Evolutionary conservation across 2,888 invertebrate species (phyloP).

Genomic region (Phlogophora meticulosa): DNA sequence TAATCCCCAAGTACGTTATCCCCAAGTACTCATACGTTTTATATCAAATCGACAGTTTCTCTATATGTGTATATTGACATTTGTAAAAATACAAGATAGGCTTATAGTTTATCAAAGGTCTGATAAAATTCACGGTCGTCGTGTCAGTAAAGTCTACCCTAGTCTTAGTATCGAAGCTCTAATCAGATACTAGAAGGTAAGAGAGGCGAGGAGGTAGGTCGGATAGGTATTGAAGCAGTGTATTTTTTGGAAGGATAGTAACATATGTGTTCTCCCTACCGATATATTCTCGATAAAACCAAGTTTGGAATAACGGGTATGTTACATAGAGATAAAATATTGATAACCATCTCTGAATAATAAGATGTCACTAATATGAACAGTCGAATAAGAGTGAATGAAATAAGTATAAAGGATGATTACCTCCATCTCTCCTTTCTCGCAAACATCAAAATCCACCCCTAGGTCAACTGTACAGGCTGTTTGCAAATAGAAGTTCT

Average conservation of each 20-base stretch:
- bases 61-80: constrained; percentile 17
- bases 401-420: not conserved
- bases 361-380: constrained; percentile 6
- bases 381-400: not conserved
- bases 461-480: constrained; percentile 94
- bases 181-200: constrained; percentile 19
- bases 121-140: constrained; percentile 60
- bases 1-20: constrained; percentile 11
- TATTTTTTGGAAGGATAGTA: constrained; percentile 6
- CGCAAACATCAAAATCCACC: constrained; percentile 92
- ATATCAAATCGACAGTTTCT: constrained; percentile 20
- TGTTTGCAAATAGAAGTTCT: constrained; percentile 94
- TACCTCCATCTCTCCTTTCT: constrained; percentile 82
- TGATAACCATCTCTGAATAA: constrained; percentile 2
- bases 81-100: constrained; percentile 36
- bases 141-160: constrained; percentile 8
- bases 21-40: too few relatives aligned
- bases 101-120: constrained; percentile 44
- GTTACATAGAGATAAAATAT: not conserved
- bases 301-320: not conserved
- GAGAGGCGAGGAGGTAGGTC: too few relatives aligned
- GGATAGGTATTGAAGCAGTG: not conserved
- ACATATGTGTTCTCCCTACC: not conserved
- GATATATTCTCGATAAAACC: not conserved
- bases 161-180: constrained; percentile 13